Evolutionary conservation across 2,797 vertebrate genomes (phyloP).

Genomic region (Acestrorhynchus altus): DNA sequence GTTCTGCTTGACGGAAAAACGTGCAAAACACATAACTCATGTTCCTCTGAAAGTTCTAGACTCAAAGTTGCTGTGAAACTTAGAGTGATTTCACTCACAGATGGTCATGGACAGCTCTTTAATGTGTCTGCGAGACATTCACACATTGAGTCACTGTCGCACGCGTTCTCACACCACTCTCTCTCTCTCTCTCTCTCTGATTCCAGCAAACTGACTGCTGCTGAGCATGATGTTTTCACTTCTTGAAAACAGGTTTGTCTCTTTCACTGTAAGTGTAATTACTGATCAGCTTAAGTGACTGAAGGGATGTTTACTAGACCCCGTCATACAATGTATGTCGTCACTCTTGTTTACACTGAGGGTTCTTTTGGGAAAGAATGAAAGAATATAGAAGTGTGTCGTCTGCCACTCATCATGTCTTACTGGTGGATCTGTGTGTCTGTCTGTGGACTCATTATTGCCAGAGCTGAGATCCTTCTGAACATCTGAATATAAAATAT

Average conservation of each 20-base stretch:
- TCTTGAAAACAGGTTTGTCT: constrained; percentile 41
- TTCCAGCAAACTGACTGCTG: constrained; percentile 23
- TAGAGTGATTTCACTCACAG: constrained; percentile 58
- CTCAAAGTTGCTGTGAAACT: constrained; percentile 12
- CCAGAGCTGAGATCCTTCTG: too few species aligned
- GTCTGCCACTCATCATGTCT: too few species aligned
- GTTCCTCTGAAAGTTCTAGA: constrained; percentile 51
- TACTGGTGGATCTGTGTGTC: too few species aligned
- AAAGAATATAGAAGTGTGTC: too few species aligned
- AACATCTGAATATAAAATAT: too few species aligned
- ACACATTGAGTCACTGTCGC: constrained; percentile 56
- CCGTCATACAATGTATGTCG: constrained; percentile 6
- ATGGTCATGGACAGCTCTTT: constrained; percentile 48
- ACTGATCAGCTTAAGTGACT: neutral
- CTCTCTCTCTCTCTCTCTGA: constrained; percentile 4
- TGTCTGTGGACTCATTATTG: too few species aligned
- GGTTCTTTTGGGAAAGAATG: too few species aligned
- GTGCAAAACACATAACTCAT: constrained; percentile 33
- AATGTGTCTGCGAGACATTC: constrained; percentile 55
- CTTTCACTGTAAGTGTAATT: constrained; percentile 21
- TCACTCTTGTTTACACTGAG: constrained; percentile 13
- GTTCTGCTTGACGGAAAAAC: constrained; percentile 25
- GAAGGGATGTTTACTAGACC: neutral
- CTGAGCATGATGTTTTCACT: constrained; percentile 26
- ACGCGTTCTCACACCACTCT: constrained; percentile 39